Base-by-base conservation (phyloP, 2,113 vertebrate genomes). In the Camelus bactrianus region DNA sequence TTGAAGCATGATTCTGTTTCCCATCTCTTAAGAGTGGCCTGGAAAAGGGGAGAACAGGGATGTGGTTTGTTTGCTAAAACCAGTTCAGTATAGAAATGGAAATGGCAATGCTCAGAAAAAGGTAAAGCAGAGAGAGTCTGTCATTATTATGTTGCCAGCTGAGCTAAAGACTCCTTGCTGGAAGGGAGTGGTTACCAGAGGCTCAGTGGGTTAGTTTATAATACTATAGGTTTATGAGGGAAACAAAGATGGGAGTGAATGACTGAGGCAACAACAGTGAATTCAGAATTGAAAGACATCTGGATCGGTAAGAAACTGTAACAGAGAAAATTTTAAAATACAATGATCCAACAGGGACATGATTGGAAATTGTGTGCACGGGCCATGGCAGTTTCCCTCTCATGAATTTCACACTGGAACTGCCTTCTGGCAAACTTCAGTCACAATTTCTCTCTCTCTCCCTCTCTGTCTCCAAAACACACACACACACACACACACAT, bases 301-400 rank as follows among this genome's bases (percentile, higher is more conserved):
- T 92, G 22, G 0, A 54, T 6, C n/a, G 60, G 17, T 38, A 65
- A 85, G 3, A 82, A 77, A 69, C 42, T 38, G 32, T 77, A 56
- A 73, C 4, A 69, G 20, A 58, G 5, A 69, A 48, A 69, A 35
- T 54, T 19, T 30, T 10, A 87, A 48, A 73, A 48, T 50, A 42
- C 7, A 62, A 26, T 6, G 15, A 28, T 62, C n/a, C 32, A 50
- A 26, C 0, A 56, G 20, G 24, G 24, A 60, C 15, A 35, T 50
- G 48, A 16, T 48, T 87, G 48, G 50, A 77, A 58, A 62, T 13
- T 64, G 1, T 46, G 10, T 50, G 8, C 19, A 79, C 46, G 15
- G 48, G 7, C 4, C 50, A 32, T 0, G 4, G 5, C 12, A 10
- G 8, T 50, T 24, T 26, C 46, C 54, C 13, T 24, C 26, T 54